phyloP scores from a whole-genome alignment of 2,888 invertebrate species.

The Ganaspis brasiliensis region DNA sequence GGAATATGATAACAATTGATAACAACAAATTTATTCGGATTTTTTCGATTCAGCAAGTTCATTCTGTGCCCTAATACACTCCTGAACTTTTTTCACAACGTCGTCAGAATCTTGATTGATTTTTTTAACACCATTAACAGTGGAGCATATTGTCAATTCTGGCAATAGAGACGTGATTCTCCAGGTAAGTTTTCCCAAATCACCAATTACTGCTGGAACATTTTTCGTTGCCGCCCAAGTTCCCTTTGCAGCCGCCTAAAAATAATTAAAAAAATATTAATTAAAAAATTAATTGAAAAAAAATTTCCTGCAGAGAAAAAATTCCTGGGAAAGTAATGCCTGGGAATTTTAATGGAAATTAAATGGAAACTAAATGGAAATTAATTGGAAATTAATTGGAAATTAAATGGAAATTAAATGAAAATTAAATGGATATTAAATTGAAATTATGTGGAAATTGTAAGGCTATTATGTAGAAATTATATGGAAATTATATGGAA shows the following conservation, averaged over 20 bases:
- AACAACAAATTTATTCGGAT: background rate
- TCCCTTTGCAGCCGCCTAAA: slow-evolving; percentile 56
- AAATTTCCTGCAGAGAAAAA: background rate
- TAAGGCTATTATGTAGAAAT: too few species aligned
- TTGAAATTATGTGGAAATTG: too few species aligned
- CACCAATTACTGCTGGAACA: slow-evolving; percentile 44
- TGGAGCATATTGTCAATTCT: slow-evolving; percentile 47
- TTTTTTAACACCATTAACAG: slow-evolving; percentile 39
- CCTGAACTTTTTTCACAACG: slow-evolving; percentile 13
- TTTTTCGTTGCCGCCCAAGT: slow-evolving; percentile 46
- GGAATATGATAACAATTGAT: too few species aligned
- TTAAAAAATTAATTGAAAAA: background rate
- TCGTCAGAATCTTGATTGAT: slow-evolving; percentile 28
- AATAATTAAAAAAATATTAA: slow-evolving; percentile 5
- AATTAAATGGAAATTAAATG: too few species aligned
- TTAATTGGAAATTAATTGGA: too few species aligned
- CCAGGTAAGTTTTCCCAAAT: slow-evolving; percentile 38
- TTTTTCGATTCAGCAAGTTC: background rate
- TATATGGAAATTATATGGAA: too few species aligned
- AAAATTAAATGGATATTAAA: too few species aligned
- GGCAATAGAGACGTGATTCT: slow-evolving; percentile 45
- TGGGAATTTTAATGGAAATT: too few species aligned
- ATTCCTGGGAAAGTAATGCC: too few species aligned
- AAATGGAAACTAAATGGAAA: too few species aligned
- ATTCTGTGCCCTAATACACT: slow-evolving; percentile 45